Conservation (phyloP, 2,113 vertebrate genomes). For the Oncorhynchus nerka region DNA sequence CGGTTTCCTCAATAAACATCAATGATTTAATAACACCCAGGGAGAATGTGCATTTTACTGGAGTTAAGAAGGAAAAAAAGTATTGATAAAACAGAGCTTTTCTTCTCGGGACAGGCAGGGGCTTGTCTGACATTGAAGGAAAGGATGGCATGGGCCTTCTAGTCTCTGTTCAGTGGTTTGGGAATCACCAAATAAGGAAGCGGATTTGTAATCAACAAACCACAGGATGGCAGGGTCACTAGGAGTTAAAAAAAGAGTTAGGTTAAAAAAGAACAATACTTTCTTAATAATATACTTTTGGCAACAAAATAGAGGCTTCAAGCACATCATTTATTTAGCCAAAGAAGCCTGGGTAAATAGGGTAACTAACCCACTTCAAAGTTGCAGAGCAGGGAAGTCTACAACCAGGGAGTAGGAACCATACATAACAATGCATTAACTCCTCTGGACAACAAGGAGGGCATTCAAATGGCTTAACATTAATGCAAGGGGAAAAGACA, state of each 20-base stretch:
- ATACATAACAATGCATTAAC: constrained; percentile 48
- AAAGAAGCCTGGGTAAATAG: constrained; percentile 37
- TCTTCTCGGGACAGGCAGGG: constrained; percentile 46
- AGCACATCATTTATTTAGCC: constrained; percentile 7
- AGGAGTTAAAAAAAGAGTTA: constrained; percentile 29
- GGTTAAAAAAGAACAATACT: constrained; percentile 26
- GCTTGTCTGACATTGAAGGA: constrained; percentile 56
- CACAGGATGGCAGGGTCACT: constrained; percentile 26
- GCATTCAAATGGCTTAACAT: constrained; percentile 46
- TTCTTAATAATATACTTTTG: constrained; percentile 27
- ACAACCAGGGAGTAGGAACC: constrained; percentile 18
- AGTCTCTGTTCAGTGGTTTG: constrained; percentile 17
- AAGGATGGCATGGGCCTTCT: constrained; percentile 14
- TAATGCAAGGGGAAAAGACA: constrained; percentile 43
- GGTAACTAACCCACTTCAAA: constrained; percentile 38
- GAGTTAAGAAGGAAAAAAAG: constrained; percentile 14
- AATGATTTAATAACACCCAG: constrained; percentile 44
- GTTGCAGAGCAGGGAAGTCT: background rate
- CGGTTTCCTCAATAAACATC: constrained; percentile 36
- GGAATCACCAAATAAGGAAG: constrained; percentile 8
- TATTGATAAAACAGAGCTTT: constrained; percentile 12
- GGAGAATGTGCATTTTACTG: constrained; percentile 40
- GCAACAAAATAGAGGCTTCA: constrained; percentile 9
- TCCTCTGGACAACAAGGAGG: constrained; percentile 28
- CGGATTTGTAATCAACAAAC: constrained; percentile 26